Conservation (phyloP, 2,888 invertebrate genomes). For the Lottia gigantea region DNA sequence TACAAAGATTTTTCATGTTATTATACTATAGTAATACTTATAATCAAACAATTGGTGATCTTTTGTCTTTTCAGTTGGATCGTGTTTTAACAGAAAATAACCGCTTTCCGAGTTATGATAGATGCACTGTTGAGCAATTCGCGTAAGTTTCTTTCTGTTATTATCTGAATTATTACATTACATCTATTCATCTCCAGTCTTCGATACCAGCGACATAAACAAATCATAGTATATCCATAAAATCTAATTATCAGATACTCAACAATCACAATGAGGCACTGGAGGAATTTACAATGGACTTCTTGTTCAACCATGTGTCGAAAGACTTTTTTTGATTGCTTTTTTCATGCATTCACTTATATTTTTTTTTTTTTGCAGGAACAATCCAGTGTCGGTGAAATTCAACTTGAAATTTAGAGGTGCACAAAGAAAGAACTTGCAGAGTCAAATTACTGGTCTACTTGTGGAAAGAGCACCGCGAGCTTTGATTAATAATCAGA, state of each 20-base stretch:
- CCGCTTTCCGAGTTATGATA: constrained; percentile 27
- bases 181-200: neutral
- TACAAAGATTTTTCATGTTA: neutral
- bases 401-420: constrained; percentile 49
- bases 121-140: constrained; percentile 33
- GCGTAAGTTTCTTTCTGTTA: constrained; percentile 20
- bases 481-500: constrained; percentile 13
- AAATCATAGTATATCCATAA: no score
- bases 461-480: constrained; percentile 27
- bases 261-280: no score
- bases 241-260: no score
- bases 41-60: neutral
- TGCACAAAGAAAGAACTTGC: constrained; percentile 25
- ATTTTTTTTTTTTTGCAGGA: constrained; percentile 30
- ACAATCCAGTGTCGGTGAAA: constrained; percentile 40
- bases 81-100: constrained; percentile 12
- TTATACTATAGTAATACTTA: neutral
- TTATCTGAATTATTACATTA: neutral
- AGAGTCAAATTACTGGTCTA: constrained; percentile 26
- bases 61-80: constrained; percentile 12
- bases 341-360: no score
- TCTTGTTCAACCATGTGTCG: no score
- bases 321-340: no score
- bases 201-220: no score
- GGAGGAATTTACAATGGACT: no score